Evolutionary conservation across 1,140 invertebrate species (phyloP), one percentile per base, ranked within the genome.

Genomic region (Nymphalis io): DNA sequence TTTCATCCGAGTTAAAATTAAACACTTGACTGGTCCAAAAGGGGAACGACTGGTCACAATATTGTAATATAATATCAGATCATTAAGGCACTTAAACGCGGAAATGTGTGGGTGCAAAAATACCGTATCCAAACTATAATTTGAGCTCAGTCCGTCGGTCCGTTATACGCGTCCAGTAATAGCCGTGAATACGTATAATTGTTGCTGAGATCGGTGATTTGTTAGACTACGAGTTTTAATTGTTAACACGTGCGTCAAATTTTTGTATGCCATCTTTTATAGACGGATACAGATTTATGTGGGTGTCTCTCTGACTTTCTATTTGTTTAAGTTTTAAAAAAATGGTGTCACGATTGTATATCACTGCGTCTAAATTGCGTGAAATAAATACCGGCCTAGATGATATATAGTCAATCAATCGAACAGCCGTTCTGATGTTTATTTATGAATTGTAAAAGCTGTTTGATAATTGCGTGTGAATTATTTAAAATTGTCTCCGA

Each of bases 91-190:
- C 72, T 82, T 81, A 82, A 82, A 88, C 79, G 78, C 84, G 89
- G 89, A 91, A 89, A 85, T 83, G 89, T 90, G 89, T 91, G 89
- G 89, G 89, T 89, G 88, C 87, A 74, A 88, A 89, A 90, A 78
- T 85, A 84, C 87, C 89, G 89, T 90, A 86, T 77, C 89, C 76
- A 90, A 91, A 88, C 82, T 91, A 89, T 91, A 90, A 91, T 90
- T 89, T 85, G 84, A 89, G 76, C 76, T 84, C 81, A 82, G 83
- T 87, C 86, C 83, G 81, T 80, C 76, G 78, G 75, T 74, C 85
- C 85, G 85, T 87, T 90, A 88, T 88, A 79, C 82, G 74, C 78
- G 77, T 79, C 61, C 72, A 65, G 67, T 87, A 87, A 89, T 85
- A 74, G 72, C 85, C 87, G 79, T 91, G 85, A 88, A 82, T 72